phyloP scores from a whole-genome alignment of 2,888 invertebrate genomes.

The Drosophila lutescens region DNA sequence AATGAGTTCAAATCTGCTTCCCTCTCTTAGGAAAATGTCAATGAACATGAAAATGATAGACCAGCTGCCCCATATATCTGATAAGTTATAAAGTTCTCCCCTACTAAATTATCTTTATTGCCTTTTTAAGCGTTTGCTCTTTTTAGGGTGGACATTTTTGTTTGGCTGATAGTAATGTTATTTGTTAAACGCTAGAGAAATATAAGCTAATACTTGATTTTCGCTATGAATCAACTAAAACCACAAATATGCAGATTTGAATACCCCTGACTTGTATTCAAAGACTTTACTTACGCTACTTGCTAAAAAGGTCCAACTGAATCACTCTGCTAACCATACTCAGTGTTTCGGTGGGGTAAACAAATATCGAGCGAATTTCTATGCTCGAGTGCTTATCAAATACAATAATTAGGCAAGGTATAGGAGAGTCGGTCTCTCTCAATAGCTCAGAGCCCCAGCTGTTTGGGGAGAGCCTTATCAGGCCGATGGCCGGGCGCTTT shows the following conservation, averaged over 20 bases:
- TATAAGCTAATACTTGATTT: neutral
- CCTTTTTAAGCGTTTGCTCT: neutral
- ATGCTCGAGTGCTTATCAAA: constrained; percentile 43
- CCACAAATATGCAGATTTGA: neutral
- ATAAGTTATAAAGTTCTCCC: neutral
- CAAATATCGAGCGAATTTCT: constrained; percentile 24
- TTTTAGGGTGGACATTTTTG: constrained; percentile 6
- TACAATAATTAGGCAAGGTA: constrained; percentile 5
- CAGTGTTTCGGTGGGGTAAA: constrained; percentile 5
- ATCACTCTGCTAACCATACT: neutral
- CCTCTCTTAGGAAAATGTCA: neutral
- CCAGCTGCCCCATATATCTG: neutral
- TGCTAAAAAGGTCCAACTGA: neutral
- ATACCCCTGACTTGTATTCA: neutral
- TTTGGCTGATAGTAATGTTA: neutral
- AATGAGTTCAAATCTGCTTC: neutral
- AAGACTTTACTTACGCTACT: neutral
- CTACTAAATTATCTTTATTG: neutral
- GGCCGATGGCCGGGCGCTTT: constrained; percentile 21
- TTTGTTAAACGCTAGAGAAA: neutral
- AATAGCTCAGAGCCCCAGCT: constrained; percentile 38
- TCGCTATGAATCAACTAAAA: neutral
- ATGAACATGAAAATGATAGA: constrained; percentile 10
- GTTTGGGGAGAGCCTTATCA: constrained; percentile 53
- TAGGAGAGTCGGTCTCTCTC: neutral